A percentile compares a stretch with the other conserved stretches of the same genome.
These are phyloP conservation scores for Felis catus DNA, from an alignment of 2,113 vertebrate species.

Conservation along the genomic window F.catus_Fca126_mat1.0 CM031428.1:56858001-56858500, in stretches of 20 bases:
- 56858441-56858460: conserved; percentile 8
- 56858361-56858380: conserved; percentile 28
- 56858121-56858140: not conserved
- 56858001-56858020: not conserved
- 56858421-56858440: not conserved
- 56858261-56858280: not conserved
- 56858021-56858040: not conserved
- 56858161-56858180: not conserved
- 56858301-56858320: not conserved
- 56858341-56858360: not conserved
- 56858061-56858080: not conserved
- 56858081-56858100: not conserved
- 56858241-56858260: not conserved
- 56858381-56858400: not conserved
- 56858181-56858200: not conserved
- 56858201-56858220: not conserved
- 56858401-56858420: conserved; percentile 3
- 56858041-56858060: not conserved
- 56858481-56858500: not conserved
- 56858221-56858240: not conserved
- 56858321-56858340: not conserved
- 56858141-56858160: not conserved
- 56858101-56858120: not conserved
- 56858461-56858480: conserved; percentile 22
- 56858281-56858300: not conserved